Evolutionary conservation across 2,797 vertebrate genomes (phyloP).

Genomic region (Coranthus polyacanthus): DNA sequence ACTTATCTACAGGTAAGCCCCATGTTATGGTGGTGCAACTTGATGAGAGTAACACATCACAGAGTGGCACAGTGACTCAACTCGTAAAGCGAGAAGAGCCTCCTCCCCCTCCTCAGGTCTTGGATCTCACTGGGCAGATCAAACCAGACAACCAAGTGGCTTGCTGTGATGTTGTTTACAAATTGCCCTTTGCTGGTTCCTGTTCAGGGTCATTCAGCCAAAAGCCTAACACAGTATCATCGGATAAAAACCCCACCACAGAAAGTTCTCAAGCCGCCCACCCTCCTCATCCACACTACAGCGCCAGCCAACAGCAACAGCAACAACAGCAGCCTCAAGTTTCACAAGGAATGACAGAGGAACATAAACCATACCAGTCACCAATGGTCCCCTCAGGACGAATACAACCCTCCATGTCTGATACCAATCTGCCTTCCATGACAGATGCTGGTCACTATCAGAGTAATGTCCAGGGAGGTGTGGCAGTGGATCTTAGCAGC

Average conservation of each 20-base stretch:
- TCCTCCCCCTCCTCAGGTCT: constrained; percentile 83
- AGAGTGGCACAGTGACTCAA: constrained; percentile 89
- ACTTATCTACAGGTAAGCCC: constrained; percentile 89
- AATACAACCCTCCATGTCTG: constrained; percentile 96
- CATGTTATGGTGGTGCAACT: constrained; percentile 97
- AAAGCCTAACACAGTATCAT: constrained; percentile 83
- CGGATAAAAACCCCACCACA: constrained; percentile 85
- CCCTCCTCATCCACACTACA: constrained; percentile 73
- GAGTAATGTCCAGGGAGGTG: constrained; percentile 86
- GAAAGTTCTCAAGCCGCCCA: constrained; percentile 80
- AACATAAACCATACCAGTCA: constrained; percentile 84
- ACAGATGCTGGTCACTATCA: constrained; percentile 90
- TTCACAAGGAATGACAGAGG: constrained; percentile 78
- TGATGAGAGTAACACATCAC: constrained; percentile 86
- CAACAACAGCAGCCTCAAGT: constrained; percentile 76
- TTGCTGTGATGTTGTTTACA: constrained; percentile 98
- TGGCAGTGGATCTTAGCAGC: constrained; percentile 92
- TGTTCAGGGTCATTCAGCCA: constrained; percentile 92
- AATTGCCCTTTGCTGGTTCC: constrained; percentile 94
- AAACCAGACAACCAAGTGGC: constrained; percentile 95
- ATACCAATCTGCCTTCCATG: constrained; percentile 90
- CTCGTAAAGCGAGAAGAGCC: constrained; percentile 90
- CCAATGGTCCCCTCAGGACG: constrained; percentile 83
- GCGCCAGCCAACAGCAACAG: constrained; percentile 81
- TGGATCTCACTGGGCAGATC: constrained; percentile 94